These are phyloP conservation scores for Cantharis nigra DNA, from an alignment of 2,888 invertebrate species.

Conservation along the genomic window DNA sequence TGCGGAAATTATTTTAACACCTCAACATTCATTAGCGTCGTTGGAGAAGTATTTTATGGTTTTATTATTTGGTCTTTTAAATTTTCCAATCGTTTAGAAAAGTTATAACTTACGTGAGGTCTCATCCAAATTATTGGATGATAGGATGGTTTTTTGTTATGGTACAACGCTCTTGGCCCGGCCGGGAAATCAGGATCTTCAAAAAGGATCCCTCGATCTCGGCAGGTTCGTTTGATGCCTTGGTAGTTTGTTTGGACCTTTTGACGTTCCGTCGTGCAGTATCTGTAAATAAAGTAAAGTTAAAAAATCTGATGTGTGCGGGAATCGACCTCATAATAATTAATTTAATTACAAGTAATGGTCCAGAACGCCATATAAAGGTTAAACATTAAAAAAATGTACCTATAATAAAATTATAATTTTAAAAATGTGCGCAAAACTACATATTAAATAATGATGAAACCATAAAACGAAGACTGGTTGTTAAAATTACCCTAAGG, in stretches of 20 bases:
- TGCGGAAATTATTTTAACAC: conserved; percentile 12
- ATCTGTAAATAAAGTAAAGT: conserved; percentile 48
- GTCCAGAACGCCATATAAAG: neutral
- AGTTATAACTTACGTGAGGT: conserved; percentile 65
- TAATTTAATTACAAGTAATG: neutral
- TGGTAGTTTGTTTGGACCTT: conserved; percentile 55
- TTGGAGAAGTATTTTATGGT: neutral
- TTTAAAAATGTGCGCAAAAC: neutral
- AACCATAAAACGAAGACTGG: neutral
- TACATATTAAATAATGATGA: neutral
- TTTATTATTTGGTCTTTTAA: neutral
- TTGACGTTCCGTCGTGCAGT: conserved; percentile 59
- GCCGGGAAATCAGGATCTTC: conserved; percentile 68
- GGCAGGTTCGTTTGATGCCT: conserved; percentile 59
- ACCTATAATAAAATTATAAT: neutral
- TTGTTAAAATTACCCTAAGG: neutral
- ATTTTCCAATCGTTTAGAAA: neutral
- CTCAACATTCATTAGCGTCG: conserved; percentile 5
- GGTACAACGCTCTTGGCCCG: conserved; percentile 59
- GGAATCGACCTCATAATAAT: neutral
- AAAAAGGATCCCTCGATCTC: conserved; percentile 63
- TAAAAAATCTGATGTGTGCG: no score
- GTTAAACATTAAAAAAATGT: neutral
- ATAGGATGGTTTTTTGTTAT: conserved; percentile 61
- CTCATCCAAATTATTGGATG: conserved; percentile 67